Evolutionary conservation across 2,888 invertebrate genomes (phyloP).

Genomic region (Amblyjoppa proteus): DNA sequence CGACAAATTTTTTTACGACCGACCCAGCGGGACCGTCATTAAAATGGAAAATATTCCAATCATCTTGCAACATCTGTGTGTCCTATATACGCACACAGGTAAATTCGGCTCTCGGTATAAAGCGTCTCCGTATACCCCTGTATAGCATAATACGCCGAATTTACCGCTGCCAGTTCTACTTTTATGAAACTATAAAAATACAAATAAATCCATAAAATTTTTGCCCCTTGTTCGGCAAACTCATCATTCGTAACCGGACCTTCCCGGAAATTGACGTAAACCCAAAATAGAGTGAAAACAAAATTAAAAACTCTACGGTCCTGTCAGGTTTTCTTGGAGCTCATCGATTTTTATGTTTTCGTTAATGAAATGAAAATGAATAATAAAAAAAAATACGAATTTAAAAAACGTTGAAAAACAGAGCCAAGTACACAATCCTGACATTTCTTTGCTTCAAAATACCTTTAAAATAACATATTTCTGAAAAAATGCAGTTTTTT

Average conservation of each 20-base stretch:
- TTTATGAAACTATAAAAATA: conserved; percentile 50
- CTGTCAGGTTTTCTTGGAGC: background rate
- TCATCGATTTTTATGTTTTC: background rate
- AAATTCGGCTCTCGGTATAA: background rate
- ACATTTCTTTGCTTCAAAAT: too few relatives aligned
- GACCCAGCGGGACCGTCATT: conserved; percentile 51
- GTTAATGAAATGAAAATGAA: background rate
- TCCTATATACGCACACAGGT: conserved; percentile 15
- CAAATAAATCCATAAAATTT: conserved; percentile 19
- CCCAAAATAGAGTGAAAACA: background rate
- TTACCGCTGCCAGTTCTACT: background rate
- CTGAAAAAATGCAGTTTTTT: too few relatives aligned
- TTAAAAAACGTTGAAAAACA: too few relatives aligned
- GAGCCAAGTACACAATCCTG: too few relatives aligned
- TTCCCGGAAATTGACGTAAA: conserved; percentile 18
- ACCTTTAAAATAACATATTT: too few relatives aligned
- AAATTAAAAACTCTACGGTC: background rate
- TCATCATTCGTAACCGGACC: background rate
- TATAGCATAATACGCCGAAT: conserved; percentile 7
- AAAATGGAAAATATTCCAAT: conserved; percentile 55
- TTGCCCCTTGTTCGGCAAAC: background rate
- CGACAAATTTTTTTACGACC: conserved; percentile 52
- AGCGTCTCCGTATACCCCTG: conserved; percentile 1
- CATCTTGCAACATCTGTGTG: conserved; percentile 45
- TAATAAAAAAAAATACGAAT: background rate